Evolutionary conservation across 1,140 invertebrate genomes (phyloP).

Genomic region (Nasonia giraulti): DNA sequence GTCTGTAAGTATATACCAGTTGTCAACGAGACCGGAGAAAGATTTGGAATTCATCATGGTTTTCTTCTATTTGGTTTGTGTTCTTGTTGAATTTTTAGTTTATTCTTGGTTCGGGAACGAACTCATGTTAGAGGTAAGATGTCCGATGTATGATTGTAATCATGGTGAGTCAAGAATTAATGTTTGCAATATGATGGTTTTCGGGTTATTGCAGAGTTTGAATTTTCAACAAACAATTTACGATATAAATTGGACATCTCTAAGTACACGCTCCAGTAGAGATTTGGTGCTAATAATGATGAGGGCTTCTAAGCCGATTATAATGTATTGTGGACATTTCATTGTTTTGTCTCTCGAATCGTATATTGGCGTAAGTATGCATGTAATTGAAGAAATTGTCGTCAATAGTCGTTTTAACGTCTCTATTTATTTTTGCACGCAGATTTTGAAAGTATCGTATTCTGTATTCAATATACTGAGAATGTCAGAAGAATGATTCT

Average conservation of each 20-base stretch:
- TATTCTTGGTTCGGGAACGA: constrained; percentile 42
- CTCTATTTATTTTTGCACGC: background rate
- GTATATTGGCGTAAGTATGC: constrained; percentile 20
- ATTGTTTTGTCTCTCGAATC: constrained; percentile 32
- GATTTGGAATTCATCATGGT: constrained; percentile 36
- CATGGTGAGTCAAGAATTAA: too few species aligned
- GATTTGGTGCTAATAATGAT: constrained; percentile 26
- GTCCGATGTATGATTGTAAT: background rate
- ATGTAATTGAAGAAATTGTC: background rate
- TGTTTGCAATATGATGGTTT: background rate
- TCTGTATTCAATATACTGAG: constrained; percentile 34
- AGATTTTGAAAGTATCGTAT: constrained; percentile 40
- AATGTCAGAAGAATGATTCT: background rate
- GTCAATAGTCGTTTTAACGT: background rate
- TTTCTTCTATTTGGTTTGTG: constrained; percentile 27
- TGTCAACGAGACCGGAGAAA: constrained; percentile 25
- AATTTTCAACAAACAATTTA: constrained; percentile 26
- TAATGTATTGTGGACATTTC: constrained; percentile 35
- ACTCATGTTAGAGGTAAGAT: constrained; percentile 22
- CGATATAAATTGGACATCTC: background rate
- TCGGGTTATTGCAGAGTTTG: constrained; percentile 1
- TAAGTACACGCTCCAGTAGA: background rate
- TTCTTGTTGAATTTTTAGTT: constrained; percentile 35
- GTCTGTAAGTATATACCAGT: constrained; percentile 32
- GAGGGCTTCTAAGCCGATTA: constrained; percentile 17